Conservation (phyloP, 2,888 invertebrate species). For the Zaprionus obscuricornis region DNA sequence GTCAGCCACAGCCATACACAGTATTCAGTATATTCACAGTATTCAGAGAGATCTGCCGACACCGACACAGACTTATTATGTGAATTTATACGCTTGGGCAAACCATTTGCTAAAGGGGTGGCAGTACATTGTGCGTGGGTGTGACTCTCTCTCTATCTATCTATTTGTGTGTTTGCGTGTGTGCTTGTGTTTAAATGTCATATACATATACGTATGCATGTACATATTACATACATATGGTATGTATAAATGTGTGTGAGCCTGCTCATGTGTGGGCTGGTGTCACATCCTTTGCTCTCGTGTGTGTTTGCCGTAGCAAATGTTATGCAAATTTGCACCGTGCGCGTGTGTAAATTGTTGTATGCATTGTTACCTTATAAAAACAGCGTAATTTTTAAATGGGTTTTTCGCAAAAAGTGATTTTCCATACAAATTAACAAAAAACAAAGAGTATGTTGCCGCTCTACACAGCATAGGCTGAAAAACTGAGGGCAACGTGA, state of each 20-base stretch:
- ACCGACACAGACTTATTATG: slow-evolving; percentile 70
- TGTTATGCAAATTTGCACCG: slow-evolving; percentile 74
- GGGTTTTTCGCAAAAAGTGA: slow-evolving; percentile 73
- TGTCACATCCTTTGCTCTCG: slow-evolving; percentile 35
- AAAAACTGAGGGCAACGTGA: no score
- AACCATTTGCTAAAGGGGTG: slow-evolving; percentile 31
- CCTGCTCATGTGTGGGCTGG: slow-evolving; percentile 13
- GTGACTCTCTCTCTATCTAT: neutral
- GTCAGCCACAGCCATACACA: slow-evolving; percentile 56
- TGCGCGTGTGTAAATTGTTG: slow-evolving; percentile 75
- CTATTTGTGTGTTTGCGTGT: slow-evolving; percentile 15
- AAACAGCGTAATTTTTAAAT: slow-evolving; percentile 78
- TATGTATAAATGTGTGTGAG: slow-evolving; percentile 1
- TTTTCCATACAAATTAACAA: slow-evolving; percentile 79
- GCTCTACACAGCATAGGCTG: no score
- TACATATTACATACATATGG: no score
- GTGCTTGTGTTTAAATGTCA: no score
- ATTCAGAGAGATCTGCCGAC: slow-evolving; percentile 41
- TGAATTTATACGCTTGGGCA: slow-evolving; percentile 72
- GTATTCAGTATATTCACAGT: slow-evolving; percentile 23
- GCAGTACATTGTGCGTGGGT: neutral
- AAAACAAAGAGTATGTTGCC: slow-evolving; percentile 53
- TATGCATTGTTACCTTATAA: slow-evolving; percentile 79
- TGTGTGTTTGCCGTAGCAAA: slow-evolving; percentile 55
- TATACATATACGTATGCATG: no score